phyloP scores from a whole-genome alignment of 2,113 vertebrate genomes.

The Ahaetulla prasina region DNA sequence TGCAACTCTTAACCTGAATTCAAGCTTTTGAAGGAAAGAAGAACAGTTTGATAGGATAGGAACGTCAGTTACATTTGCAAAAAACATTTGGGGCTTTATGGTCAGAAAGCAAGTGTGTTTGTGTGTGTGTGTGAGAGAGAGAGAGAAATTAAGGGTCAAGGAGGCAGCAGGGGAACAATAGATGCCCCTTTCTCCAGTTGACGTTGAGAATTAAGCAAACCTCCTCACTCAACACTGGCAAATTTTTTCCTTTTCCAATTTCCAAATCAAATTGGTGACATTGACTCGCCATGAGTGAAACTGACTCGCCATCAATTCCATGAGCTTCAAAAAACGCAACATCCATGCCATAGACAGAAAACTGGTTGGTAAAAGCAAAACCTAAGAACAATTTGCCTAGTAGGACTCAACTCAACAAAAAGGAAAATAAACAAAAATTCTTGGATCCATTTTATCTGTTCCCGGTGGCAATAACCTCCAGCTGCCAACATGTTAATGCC shows the following conservation, averaged over 20 bases:
- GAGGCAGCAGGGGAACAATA: conserved; percentile 8
- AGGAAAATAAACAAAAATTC: background rate
- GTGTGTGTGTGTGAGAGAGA: background rate
- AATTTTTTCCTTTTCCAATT: conserved; percentile 15
- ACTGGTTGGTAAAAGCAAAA: conserved; percentile 16
- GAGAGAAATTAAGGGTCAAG: conserved; percentile 53
- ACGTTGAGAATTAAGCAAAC: conserved; percentile 31
- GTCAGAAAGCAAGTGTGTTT: conserved; percentile 35
- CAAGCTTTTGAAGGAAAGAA: conserved; percentile 78
- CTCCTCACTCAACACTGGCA: background rate
- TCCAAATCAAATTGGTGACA: conserved; percentile 31
- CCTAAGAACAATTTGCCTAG: background rate
- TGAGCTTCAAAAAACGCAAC: no score
- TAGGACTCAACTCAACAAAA: background rate
- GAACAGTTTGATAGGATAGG: conserved; percentile 71
- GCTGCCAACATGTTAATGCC: background rate
- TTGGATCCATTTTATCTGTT: background rate
- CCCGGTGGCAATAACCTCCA: background rate
- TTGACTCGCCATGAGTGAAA: background rate
- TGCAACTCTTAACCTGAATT: conserved; percentile 90
- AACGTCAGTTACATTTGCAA: conserved; percentile 69
- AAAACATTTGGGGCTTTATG: conserved; percentile 63
- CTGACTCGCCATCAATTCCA: background rate
- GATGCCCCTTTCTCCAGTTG: conserved; percentile 54
- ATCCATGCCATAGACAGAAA: background rate